Evolutionary conservation across 2,888 invertebrate species (phyloP).

Genomic region (Luperina testacea): DNA sequence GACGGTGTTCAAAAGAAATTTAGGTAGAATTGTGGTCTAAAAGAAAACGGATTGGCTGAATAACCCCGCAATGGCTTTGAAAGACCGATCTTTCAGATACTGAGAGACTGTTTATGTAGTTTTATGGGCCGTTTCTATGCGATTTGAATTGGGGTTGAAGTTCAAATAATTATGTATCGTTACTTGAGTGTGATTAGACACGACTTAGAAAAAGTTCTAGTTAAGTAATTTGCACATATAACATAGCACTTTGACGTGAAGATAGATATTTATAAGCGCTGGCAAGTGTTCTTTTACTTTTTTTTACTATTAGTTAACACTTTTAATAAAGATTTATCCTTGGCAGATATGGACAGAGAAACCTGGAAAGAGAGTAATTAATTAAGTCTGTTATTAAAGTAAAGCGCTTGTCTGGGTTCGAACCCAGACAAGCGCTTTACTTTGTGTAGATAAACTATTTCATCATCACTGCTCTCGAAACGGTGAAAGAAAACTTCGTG

Average conservation of each 20-base stretch:
- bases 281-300: neutral
- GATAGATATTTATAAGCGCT: neutral
- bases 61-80: conserved; percentile 63
- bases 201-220: neutral
- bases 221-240: neutral
- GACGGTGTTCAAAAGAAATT: conserved; percentile 79
- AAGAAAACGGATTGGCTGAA: conserved; percentile 68
- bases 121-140: conserved; percentile 29
- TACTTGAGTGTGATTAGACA: neutral
- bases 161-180: neutral
- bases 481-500: too few relatives aligned
- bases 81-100: conserved; percentile 55
- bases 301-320: too few relatives aligned
- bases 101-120: conserved; percentile 40
- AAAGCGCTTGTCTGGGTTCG: too few relatives aligned
- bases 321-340: too few relatives aligned
- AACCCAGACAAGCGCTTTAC: too few relatives aligned
- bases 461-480: too few relatives aligned
- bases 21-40: conserved; percentile 75
- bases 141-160: conserved; percentile 13
- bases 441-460: too few relatives aligned
- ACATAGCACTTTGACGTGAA: neutral
- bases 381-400: too few relatives aligned
- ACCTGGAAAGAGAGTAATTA: too few relatives aligned
- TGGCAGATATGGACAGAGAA: too few relatives aligned